Evolutionary conservation across 1,140 invertebrate genomes (phyloP).

Genomic region (Zaprionus ornatus): DNA sequence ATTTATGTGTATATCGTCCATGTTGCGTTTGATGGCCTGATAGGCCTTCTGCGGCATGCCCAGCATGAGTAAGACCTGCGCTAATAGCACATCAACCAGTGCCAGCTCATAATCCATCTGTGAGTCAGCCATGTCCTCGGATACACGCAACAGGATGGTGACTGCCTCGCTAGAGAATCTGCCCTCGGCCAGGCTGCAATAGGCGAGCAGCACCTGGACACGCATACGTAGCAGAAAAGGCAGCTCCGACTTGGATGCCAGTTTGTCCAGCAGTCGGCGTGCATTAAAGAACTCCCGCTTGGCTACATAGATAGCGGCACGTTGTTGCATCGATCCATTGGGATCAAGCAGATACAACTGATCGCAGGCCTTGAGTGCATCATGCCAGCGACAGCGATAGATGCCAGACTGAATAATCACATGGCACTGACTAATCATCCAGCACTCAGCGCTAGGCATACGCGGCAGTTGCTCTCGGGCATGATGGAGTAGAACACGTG

Average conservation of each 20-base stretch:
- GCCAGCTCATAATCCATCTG: slow-evolving; percentile 90
- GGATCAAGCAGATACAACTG: slow-evolving; percentile 90
- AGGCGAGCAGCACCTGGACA: slow-evolving; percentile 89
- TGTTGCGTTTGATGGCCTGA: slow-evolving; percentile 87
- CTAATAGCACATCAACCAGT: slow-evolving; percentile 91
- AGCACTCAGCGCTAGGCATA: slow-evolving; percentile 86
- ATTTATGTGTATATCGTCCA: slow-evolving; percentile 90
- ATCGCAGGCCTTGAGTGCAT: slow-evolving; percentile 89
- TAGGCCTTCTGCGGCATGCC: slow-evolving; percentile 90
- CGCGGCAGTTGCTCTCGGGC: slow-evolving; percentile 87
- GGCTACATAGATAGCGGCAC: slow-evolving; percentile 88
- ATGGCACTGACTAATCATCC: slow-evolving; percentile 89
- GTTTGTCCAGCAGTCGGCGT: slow-evolving; percentile 85
- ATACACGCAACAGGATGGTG: slow-evolving; percentile 88
- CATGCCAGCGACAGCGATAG: slow-evolving; percentile 89
- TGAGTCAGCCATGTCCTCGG: slow-evolving; percentile 88
- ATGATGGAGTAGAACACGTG: slow-evolving; percentile 85
- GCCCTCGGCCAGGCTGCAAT: slow-evolving; percentile 85
- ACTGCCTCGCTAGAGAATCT: slow-evolving; percentile 85
- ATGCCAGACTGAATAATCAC: slow-evolving; percentile 86
- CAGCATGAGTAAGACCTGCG: slow-evolving; percentile 89
- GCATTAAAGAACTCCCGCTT: slow-evolving; percentile 88
- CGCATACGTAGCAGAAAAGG: slow-evolving; percentile 87
- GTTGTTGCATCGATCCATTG: slow-evolving; percentile 88
- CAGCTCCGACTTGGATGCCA: slow-evolving; percentile 85